Evolutionary conservation across 2,113 vertebrate genomes (phyloP), one percentile per base, ranked within the genome.

Genomic region (Australoheros scitulus): DNA sequence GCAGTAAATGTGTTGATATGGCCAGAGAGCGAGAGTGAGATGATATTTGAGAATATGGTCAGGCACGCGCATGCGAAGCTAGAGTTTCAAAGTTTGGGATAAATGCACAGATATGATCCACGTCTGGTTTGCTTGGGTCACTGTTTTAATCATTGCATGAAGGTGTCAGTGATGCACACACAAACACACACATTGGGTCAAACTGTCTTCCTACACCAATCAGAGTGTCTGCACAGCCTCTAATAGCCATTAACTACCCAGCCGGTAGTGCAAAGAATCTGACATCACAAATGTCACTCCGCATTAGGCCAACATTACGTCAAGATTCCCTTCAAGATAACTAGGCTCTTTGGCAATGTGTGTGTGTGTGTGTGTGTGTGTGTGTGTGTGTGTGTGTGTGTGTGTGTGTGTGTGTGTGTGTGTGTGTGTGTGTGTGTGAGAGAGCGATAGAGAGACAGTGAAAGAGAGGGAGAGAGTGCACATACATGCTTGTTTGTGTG

Each of bases 201-300:
- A 84, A 87, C 87, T 88, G 89, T 88, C 88, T 61, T 85, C 59
- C 47, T 84, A 34, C 86, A 90, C 87, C 88, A 87, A 93, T 93
- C 87, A 84, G 70, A 92, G 80, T 22, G 50, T 82, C 41, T 36
- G 74, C 63, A 68, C 22, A 79, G 77, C 82, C 76, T 92, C 89
- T 92, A 93, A 95, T 94, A 88, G 89, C 89, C 84, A 91, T 93
- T 94, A 93, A 95, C 91, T 88, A 90, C 74, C 65, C 89, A 93
- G 88, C 92, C 92, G 90, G 92, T 94, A 92, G 93, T 93, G 93
- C 76, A 91, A 94, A 93, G 91, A 94, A 93, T 94, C 85, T 94
- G 92, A 94, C 94, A 94, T 94, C 90, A 92, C 87, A 81, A 91
- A 55, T 85, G 94, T 94, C 94, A 92, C 80, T 87, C 79, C 77